These are phyloP conservation scores for Jaculus jaculus DNA, from an alignment of 2,113 vertebrate genomes.

Conservation along the genomic window DNA sequence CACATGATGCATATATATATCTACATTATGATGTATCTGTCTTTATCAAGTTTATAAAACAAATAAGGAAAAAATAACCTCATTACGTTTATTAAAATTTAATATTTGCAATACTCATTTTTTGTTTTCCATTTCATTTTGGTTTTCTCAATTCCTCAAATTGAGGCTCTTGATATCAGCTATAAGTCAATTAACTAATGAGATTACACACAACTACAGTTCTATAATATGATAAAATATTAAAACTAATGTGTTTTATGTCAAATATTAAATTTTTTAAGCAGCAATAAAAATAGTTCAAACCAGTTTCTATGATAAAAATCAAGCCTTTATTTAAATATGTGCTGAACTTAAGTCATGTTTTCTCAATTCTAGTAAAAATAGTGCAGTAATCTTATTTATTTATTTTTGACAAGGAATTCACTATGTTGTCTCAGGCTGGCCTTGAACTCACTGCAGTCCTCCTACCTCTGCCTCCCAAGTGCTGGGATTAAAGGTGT, in stretches of 20 bases:
- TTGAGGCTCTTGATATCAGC: neutral
- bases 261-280: neutral
- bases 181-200: neutral
- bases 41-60: neutral
- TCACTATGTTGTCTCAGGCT: too few relatives aligned
- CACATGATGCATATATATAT: too few relatives aligned
- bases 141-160: conserved; percentile 1
- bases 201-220: neutral
- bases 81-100: neutral
- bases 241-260: neutral
- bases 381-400: too few relatives aligned
- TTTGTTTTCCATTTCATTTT: too few relatives aligned
- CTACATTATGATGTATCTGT: neutral
- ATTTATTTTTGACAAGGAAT: too few relatives aligned
- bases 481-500: too few relatives aligned
- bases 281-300: neutral
- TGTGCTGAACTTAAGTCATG: neutral
- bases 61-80: neutral
- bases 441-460: too few relatives aligned
- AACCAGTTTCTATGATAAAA: neutral
- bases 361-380: neutral
- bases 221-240: neutral
- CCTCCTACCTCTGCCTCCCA: too few relatives aligned
- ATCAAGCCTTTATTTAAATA: neutral
- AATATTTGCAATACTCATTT: neutral